Conservation (phyloP, 2,888 invertebrate genomes). For the Panorpa germanica region DNA sequence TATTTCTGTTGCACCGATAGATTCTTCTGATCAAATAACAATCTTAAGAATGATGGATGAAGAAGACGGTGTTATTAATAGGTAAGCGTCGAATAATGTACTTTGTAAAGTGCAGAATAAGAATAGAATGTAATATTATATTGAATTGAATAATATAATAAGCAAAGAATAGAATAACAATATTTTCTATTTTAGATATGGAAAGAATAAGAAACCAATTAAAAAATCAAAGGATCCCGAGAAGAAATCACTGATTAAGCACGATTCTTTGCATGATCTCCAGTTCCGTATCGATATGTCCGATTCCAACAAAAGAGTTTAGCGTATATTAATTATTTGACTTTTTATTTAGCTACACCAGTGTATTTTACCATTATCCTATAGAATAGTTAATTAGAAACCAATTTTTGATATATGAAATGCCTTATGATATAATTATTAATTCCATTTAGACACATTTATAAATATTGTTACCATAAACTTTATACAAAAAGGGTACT, state of each 20-base stretch:
- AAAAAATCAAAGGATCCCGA: conserved; percentile 40
- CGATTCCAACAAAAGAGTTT: conserved; percentile 10
- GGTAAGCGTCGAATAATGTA: conserved; percentile 19
- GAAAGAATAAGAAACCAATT: conserved; percentile 36
- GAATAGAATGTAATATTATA: background rate
- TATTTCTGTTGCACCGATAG: conserved; percentile 86
- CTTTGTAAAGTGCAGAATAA: background rate
- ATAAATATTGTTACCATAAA: no score
- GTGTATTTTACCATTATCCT: no score
- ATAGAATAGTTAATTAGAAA: no score
- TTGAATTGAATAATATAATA: conserved; percentile 1
- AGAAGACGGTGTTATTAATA: conserved; percentile 68
- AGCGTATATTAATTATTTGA: no score
- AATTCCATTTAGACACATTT: no score
- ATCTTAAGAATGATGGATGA: conserved; percentile 94
- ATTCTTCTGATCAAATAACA: conserved; percentile 79
- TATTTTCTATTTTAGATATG: conserved; percentile 22
- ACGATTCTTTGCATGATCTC: conserved; percentile 30
- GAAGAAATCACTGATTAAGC: conserved; percentile 32
- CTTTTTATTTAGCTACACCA: no score
- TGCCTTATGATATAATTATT: no score
- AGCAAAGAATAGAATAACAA: background rate
- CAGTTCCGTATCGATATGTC: conserved; percentile 28
- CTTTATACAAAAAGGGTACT: no score
- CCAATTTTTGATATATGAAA: no score